Evolutionary conservation across 2,888 invertebrate species (phyloP).

Genomic region (Scaptomyza flava): DNA sequence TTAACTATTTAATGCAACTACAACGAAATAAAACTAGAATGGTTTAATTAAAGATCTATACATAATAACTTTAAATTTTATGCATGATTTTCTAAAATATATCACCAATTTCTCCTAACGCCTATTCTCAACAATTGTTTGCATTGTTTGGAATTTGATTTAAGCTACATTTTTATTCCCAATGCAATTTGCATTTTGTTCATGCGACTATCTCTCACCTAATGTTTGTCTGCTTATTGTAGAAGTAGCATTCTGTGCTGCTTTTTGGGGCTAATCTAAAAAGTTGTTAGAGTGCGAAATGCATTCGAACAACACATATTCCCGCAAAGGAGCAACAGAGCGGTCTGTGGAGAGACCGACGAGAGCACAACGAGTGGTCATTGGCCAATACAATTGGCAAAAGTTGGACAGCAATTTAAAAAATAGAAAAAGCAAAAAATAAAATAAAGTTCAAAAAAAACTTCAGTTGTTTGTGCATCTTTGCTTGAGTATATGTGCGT

Average conservation of each 20-base stretch:
- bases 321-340: conserved; percentile 20
- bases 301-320: conserved; percentile 45
- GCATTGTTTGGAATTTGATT: neutral
- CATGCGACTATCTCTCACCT: neutral
- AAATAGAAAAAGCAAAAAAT: conserved; percentile 27
- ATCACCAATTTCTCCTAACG: neutral
- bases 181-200: neutral
- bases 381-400: conserved; percentile 60
- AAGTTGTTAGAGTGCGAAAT: conserved; percentile 67
- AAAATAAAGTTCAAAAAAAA: conserved; percentile 53
- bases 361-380: conserved; percentile 43
- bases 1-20: too few species aligned
- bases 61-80: too few species aligned
- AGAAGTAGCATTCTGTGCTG: neutral
- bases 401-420: conserved; percentile 66
- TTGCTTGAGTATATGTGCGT: conserved; percentile 14
- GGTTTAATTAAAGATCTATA: too few species aligned
- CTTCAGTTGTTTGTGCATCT: conserved; percentile 30
- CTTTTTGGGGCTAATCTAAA: conserved; percentile 38
- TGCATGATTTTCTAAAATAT: too few species aligned
- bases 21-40: too few species aligned
- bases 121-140: neutral
- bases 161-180: neutral
- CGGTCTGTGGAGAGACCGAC: conserved; percentile 11
- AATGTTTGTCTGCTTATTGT: neutral